Evolutionary conservation across 2,113 vertebrate genomes (phyloP).

Genomic region (Ibidorhyncha struthersii): DNA sequence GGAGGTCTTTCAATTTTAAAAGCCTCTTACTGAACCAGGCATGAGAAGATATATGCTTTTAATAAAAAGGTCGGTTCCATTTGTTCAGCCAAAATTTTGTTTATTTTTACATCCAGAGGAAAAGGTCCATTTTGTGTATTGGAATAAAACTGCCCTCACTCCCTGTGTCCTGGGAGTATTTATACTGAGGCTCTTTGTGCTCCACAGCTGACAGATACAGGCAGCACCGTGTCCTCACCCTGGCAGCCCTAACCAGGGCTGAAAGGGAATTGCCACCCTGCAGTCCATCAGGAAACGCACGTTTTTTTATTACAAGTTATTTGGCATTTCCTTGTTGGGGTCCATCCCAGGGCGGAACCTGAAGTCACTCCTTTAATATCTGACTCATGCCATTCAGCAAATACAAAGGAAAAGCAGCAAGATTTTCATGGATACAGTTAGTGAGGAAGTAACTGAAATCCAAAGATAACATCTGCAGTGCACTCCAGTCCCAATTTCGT

Average conservation of each 20-base stretch:
- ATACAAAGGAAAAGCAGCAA: neutral
- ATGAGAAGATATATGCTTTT: neutral
- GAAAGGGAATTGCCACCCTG: neutral
- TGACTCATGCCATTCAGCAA: neutral
- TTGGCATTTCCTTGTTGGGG: rapidly evolving
- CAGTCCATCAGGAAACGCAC: rapidly evolving
- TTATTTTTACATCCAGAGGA: constrained; percentile 24
- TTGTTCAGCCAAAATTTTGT: constrained; percentile 23
- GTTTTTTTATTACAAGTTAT: rapidly evolving
- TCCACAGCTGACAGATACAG: neutral
- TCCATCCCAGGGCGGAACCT: constrained; percentile 16
- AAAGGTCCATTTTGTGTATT: neutral
- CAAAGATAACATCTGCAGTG: constrained; percentile 37
- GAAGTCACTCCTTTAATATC: neutral
- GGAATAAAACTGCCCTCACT: neutral
- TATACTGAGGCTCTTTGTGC: neutral
- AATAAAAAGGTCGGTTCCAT: neutral
- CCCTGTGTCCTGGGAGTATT: neutral
- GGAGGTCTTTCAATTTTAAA: neutral
- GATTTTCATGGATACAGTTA: neutral
- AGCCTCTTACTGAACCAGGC: neutral
- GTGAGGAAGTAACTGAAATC: neutral
- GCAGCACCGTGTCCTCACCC: neutral
- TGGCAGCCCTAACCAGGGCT: neutral
- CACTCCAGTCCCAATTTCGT: neutral